Evolutionary conservation across 2,888 invertebrate genomes (phyloP).

Genomic region (Phlogophora meticulosa): DNA sequence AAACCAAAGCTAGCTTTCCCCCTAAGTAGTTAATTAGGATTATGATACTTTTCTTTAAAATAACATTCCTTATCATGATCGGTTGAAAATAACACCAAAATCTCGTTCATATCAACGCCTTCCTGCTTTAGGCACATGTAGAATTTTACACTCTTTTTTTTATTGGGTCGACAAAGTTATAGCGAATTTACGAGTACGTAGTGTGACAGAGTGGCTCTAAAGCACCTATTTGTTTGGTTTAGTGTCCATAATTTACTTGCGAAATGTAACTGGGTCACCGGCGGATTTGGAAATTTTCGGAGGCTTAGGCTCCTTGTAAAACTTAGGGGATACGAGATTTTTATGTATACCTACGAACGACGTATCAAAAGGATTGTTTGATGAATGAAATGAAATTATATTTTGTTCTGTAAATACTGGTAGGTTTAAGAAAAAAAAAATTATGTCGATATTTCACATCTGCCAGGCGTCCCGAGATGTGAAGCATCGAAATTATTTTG

Average conservation of each 20-base stretch:
- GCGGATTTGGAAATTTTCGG: conserved; percentile 49
- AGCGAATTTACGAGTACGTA: conserved; percentile 75
- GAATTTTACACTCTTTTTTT: conserved; percentile 71
- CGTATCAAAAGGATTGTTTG: too few species aligned
- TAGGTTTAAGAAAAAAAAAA: too few species aligned
- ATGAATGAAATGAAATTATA: too few species aligned
- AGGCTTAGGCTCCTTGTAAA: conserved; percentile 46
- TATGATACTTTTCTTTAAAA: not conserved
- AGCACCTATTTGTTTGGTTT: conserved; percentile 81
- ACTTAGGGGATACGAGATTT: conserved; percentile 31
- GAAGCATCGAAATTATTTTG: too few species aligned
- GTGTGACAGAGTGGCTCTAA: conserved; percentile 77
- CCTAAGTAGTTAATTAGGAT: not conserved
- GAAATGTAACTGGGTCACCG: conserved; percentile 73
- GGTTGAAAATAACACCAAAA: conserved; percentile 37
- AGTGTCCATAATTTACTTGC: conserved; percentile 80
- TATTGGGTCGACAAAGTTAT: conserved; percentile 68
- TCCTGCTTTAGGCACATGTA: conserved; percentile 43
- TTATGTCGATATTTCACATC: too few species aligned
- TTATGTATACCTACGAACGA: conserved; percentile 6
- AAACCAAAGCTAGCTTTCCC: too few species aligned
- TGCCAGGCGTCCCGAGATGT: too few species aligned
- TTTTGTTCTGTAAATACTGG: too few species aligned
- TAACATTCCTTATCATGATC: not conserved
- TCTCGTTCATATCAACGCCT: conserved; percentile 15